Base-by-base conservation (phyloP, 2,888 invertebrate species). In the Hanleya hanleyi region DNA sequence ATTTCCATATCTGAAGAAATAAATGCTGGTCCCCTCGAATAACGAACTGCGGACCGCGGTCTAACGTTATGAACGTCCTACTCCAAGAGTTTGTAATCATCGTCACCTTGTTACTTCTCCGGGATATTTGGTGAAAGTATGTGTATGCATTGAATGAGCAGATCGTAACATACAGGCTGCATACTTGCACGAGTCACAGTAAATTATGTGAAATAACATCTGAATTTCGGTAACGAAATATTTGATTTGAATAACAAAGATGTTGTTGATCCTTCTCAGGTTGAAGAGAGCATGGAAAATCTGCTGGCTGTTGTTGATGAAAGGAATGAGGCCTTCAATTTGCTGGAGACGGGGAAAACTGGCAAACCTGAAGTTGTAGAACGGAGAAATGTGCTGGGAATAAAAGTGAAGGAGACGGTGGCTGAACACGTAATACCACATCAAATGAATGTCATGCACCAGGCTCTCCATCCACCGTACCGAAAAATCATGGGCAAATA, bases 261-360 rank as follows among this genome's bases (percentile, higher is more conserved):
- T 41, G 12, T 41, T 41, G 47, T n/a, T 41, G 3, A 4, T 35
- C 36, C 3, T 22, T 35, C n/a, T 15, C 77, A 93, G 93, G 93
- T 98, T 0, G 94, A 96, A 88, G 95, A 96, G 82, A 97, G 98
- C 26, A 99, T 99, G 99, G 93, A 94, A 77, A 97, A 98, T 90
- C 92, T 99, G 73, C 96, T 99, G 91, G 92, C 92, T 26, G 97
- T 99, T 0, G 94, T 99, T 0, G 93, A 95, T 70, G 99, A 99
- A 91, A 92, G 99, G 77, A 97, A 99, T 89, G 92, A 93, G 80
- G 99, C 99, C 0, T 97, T 96, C 91, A 94, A 95, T 89, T 88
- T 94, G 80, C 91, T 99, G 69, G 99, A 99, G 92, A 84, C 81
- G 1, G 89, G 90, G 4, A 77, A 83, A 29, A 81, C 84, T 2